phyloP scores from a whole-genome alignment of 92 coral and sea anemone genomes.

The Muricea muricata region DNA sequence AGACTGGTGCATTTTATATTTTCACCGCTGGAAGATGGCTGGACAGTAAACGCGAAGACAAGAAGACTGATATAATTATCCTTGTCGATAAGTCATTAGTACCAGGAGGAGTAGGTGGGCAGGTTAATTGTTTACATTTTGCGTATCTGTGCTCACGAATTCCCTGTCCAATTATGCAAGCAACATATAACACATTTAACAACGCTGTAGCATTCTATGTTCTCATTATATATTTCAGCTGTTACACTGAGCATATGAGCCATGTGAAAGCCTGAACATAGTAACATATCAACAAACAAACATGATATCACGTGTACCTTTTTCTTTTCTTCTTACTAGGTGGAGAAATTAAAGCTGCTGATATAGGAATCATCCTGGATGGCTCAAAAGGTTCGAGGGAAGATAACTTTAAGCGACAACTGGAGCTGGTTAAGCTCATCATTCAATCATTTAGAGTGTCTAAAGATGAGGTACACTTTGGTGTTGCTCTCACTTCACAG shows the following conservation, averaged over 20 bases:
- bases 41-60: constrained; percentile 24
- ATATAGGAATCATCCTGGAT: constrained; percentile 77
- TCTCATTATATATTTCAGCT: no score
- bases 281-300: background rate
- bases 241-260: no score
- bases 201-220: no score
- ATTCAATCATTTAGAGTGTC: constrained; percentile 74
- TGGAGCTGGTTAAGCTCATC: constrained; percentile 61
- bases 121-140: background rate
- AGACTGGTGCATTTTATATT: constrained; percentile 20
- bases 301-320: background rate
- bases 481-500: constrained; percentile 68
- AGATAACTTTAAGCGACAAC: constrained; percentile 53
- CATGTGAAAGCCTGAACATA: no score
- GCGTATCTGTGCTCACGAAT: no score
- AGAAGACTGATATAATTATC: constrained; percentile 16
- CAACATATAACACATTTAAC: no score
- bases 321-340: background rate
- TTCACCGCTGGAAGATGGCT: constrained; percentile 26
- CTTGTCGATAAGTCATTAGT: constrained; percentile 14
- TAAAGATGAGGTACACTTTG: constrained; percentile 64
- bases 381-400: constrained; percentile 61
- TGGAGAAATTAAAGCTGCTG: constrained; percentile 59
- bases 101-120: constrained; percentile 10
- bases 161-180: no score